A percentile compares a stretch with the other conserved stretches of the same genome.
phyloP scores from a whole-genome alignment of 2,797 vertebrate species.

The Spondyliosoma cantharus region DNA sequence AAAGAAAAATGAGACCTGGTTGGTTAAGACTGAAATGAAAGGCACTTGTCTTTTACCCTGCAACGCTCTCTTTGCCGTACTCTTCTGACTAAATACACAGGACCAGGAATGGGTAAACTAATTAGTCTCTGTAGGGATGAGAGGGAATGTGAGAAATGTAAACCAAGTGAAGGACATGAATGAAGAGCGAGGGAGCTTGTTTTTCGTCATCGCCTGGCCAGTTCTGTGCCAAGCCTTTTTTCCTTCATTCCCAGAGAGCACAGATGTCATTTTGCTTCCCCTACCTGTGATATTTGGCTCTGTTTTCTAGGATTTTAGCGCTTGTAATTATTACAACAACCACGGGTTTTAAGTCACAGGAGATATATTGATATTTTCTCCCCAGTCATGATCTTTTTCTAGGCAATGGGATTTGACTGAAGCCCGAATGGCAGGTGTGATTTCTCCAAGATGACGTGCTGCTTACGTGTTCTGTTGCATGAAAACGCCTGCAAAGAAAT shows the following conservation, averaged over 20 bases:
- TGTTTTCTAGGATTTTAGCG: conserved; percentile 53
- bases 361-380: conserved; percentile 15
- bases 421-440: conserved; percentile 13
- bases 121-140: conserved; percentile 79
- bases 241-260: conserved; percentile 53
- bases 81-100: conserved; percentile 68
- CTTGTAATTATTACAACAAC: conserved; percentile 53
- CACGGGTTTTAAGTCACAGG: conserved; percentile 5
- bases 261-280: conserved; percentile 37
- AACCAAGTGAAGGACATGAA: conserved; percentile 39
- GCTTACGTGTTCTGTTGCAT: conserved; percentile 1
- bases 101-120: conserved; percentile 70
- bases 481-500: conserved; percentile 23
- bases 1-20: conserved; percentile 38
- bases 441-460: neutral
- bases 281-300: conserved; percentile 57
- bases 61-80: conserved; percentile 40
- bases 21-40: conserved; percentile 44
- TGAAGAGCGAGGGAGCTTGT: conserved; percentile 23
- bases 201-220: conserved; percentile 4
- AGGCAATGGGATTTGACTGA: neutral
- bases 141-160: conserved; percentile 26
- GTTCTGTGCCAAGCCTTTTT: conserved; percentile 50
- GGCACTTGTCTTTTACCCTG: conserved; percentile 24
- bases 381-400: conserved; percentile 3